Conservation (phyloP, 2,113 vertebrate genomes). For the Xiphias gladius region DNA sequence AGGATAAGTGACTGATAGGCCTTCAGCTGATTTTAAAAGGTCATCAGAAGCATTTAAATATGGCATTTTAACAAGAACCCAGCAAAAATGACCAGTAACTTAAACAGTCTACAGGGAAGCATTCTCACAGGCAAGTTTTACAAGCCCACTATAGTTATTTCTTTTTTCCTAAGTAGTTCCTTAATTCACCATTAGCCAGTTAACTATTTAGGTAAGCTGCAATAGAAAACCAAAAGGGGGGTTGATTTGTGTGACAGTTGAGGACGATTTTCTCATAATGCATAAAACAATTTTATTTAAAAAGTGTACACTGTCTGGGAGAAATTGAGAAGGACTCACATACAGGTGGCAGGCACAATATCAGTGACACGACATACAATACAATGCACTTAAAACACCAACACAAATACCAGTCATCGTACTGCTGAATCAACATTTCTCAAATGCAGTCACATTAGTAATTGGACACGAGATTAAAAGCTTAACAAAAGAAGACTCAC, state of each 20-base stretch:
- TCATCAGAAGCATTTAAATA: not conserved
- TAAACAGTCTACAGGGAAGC: not conserved
- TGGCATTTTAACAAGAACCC: not conserved
- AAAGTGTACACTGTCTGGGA: not conserved
- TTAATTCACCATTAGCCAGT: not conserved
- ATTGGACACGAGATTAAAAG: not conserved
- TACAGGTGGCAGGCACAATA: not conserved
- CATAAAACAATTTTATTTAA: not conserved
- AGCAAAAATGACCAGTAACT: not conserved
- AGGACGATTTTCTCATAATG: not conserved
- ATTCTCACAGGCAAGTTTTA: not conserved
- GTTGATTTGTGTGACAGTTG: not conserved
- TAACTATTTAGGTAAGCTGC: not conserved
- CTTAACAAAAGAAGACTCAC: conserved; percentile 80
- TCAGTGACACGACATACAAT: not conserved
- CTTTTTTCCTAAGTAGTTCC: not conserved
- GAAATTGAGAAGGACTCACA: not conserved
- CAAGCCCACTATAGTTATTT: not conserved
- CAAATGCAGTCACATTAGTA: not conserved
- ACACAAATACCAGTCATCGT: not conserved
- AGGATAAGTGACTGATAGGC: not conserved
- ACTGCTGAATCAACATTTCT: not conserved
- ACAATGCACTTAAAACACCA: not conserved
- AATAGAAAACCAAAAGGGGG: not conserved
- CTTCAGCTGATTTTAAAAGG: conserved; percentile 1